Conservation (phyloP, 2,888 invertebrate genomes). For the Leptarthrus brevirostris region DNA sequence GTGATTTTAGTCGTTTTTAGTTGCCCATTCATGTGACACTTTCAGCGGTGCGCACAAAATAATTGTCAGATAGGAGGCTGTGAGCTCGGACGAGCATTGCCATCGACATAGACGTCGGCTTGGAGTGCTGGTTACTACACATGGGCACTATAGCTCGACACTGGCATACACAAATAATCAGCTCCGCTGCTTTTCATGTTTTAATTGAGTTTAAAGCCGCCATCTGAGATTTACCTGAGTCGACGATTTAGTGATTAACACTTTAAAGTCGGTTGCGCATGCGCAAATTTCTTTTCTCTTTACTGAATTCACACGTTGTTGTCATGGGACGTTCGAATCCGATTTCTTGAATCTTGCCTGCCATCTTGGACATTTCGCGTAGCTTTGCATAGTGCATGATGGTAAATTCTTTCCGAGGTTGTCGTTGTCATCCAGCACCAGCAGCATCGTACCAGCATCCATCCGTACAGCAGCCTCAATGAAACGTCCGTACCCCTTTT, state of each 20-base stretch:
- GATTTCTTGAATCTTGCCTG: no score
- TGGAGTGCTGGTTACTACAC: no score
- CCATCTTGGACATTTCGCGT: conserved; percentile 15
- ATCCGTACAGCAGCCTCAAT: background rate
- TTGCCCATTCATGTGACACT: conserved; percentile 44
- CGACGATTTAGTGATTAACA: conserved; percentile 45
- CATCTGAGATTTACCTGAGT: conserved; percentile 20
- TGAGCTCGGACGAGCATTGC: conserved; percentile 22
- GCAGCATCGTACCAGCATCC: background rate
- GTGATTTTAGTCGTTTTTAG: conserved; percentile 43
- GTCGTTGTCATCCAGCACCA: conserved; percentile 6
- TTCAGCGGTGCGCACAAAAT: conserved; percentile 44
- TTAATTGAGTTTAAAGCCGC: conserved; percentile 43
- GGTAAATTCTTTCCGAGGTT: conserved; percentile 30
- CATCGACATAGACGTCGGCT: background rate
- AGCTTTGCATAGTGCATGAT: conserved; percentile 35
- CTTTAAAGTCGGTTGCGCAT: conserved; percentile 26
- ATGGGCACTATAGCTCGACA: no score
- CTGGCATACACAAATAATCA: conserved; percentile 35
- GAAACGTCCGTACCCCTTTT: background rate
- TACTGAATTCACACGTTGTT: conserved; percentile 39
- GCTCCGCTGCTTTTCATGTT: conserved; percentile 39
- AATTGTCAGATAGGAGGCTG: conserved; percentile 23
- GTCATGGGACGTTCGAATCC: background rate
- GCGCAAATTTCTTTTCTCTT: conserved; percentile 39